Conservation (phyloP, 2,888 invertebrate species). For the Microctonus hyperodae region DNA sequence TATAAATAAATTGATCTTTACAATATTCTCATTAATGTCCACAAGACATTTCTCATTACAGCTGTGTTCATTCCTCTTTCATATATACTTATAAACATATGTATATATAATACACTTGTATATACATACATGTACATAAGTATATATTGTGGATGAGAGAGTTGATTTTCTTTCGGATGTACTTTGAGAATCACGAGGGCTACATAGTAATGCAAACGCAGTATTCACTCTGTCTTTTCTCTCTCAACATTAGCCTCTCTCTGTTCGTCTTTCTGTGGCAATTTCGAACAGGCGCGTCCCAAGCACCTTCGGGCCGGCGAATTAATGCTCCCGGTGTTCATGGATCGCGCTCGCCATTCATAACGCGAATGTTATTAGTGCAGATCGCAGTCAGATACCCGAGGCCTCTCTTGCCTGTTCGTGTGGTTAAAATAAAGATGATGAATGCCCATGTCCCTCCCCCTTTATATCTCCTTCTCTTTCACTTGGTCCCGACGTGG, state of each 20-base stretch:
- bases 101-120: too few relatives aligned
- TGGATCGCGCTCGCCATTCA: conserved; percentile 55
- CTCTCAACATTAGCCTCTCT: background rate
- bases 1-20: background rate
- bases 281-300: conserved; percentile 46
- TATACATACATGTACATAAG: conserved; percentile 23
- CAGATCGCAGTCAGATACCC: conserved; percentile 56
- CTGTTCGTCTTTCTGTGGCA: conserved; percentile 22
- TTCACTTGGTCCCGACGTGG: conserved; percentile 40
- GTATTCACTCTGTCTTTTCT: conserved; percentile 5
- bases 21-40: conserved; percentile 15
- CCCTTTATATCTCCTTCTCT: conserved; percentile 29
- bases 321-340: conserved; percentile 56
- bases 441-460: conserved; percentile 54
- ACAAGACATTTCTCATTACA: conserved; percentile 25
- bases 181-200: conserved; percentile 10
- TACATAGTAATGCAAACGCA: background rate
- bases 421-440: conserved; percentile 61
- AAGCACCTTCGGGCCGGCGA: conserved; percentile 44
- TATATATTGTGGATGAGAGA: conserved; percentile 8
- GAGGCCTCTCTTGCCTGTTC: conserved; percentile 43
- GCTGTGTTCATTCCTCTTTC: conserved; percentile 6
- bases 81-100: background rate
- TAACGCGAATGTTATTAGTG: conserved; percentile 59
- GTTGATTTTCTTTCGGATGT: conserved; percentile 22